Evolutionary conservation across 2,113 vertebrate species (phyloP), one percentile per base, ranked within the genome.

Genomic region (Fregetta grallaria): DNA sequence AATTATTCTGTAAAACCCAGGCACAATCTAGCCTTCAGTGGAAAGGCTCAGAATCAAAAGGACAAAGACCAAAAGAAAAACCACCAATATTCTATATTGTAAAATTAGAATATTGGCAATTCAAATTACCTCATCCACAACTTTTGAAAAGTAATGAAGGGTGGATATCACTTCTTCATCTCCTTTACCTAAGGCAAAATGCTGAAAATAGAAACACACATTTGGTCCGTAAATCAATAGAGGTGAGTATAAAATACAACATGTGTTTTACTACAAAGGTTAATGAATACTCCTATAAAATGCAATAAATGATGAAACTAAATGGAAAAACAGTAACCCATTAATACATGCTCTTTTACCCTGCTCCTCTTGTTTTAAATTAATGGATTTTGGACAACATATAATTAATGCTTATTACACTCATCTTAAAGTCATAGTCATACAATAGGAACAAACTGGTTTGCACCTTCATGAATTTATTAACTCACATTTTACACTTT

Each of bases 141-240:
- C 98, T 98, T 99, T 99, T 85, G 99, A 98, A 52, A 99, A 99
- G 94, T 98, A 98, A 89, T 99, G 99, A 89, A 99, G 98, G 2
- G 98, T 99, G 56, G 97, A 98, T 97, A 99, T 99, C 49, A 99
- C 99, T 98, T 99, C 99, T 98, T 99, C 99, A 88, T 99, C 99
- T 45, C 99, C 99, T 98, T 99, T 99, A 68, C 99, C 99, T 59
- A 99, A 98, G 70, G 99, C 99, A 98, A 99, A 99, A 97, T 99
- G 99, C 99, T 99, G 97, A 83, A 97, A 83, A 96, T 23, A 88
- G 80, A 94, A 97, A 93, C 50, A 96, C 11, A 40, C 9, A 26
- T 83, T 90, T 70, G 40, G 34, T 76, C 53, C 1, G 8, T 38
- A 65, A 38, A 59, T 40, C 32, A 61, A 11, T 38, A 36, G 30